Evolutionary conservation across 1,140 invertebrate species (phyloP), one percentile per base, ranked within the genome.

Genomic region (Hycleus cichorii): DNA sequence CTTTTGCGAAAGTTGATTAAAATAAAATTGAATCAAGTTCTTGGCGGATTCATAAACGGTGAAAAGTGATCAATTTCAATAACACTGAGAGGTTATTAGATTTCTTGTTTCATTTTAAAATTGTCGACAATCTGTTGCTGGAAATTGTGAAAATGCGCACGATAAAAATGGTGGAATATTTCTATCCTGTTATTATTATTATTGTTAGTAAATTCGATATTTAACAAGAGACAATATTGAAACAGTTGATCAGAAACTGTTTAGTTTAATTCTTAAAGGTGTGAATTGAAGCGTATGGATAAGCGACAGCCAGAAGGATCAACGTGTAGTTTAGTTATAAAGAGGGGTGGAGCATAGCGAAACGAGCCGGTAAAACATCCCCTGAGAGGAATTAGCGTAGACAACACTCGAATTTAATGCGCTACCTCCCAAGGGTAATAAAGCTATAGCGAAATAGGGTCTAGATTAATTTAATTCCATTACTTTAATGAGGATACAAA

Each of bases 381-480:
- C 63, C 54, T 51, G 65, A 64, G 65, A 67, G 63, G 58, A 64
- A 67, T 67, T 67, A 67, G 55, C 59, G 54, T 57, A 62, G 63
- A 67, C 65, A 67, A 67, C 58, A 64, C 49, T 62, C 55, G 63
- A 64, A 67, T 64, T 67, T 67, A 67, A 64, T 62, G 63, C 57
- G 49, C 53, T 47, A 51, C 52, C 52, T 56, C 60, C 63, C 56
- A 47, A 43, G 58, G 63, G 65, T 63, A 67, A 67, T 67, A 64
- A 64, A 67, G 65, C 55, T 67, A 64, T 62, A 61, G 60, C 48
- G 62, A 63, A 66, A 68, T 66, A 66, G 64, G 59, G 58, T 63
- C 63, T 62, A 65, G 65, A 69, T 69, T 69, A 63, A 69, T 69
- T 69, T 69, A 69, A 69, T 69, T 69, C 67, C 59, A 69, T 69